Evolutionary conservation across 2,888 invertebrate species (phyloP).

Genomic region (Chouioia cunea): DNA sequence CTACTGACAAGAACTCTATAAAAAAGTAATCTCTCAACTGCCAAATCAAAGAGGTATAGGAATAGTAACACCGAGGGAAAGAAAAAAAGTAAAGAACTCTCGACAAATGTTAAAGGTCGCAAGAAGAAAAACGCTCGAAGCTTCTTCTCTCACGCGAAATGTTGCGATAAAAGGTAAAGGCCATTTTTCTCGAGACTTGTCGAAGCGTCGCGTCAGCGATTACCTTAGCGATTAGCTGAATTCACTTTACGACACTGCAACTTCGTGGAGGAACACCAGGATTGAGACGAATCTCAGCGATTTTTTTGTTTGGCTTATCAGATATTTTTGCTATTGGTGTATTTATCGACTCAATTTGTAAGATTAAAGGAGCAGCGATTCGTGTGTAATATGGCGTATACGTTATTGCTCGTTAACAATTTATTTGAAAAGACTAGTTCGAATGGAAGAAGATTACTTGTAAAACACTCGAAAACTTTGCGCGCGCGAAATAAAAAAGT

Average conservation of each 20-base stretch:
- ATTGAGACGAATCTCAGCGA: slow-evolving; percentile 28
- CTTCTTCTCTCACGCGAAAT: not conserved
- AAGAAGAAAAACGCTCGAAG: not conserved
- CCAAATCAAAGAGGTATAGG: slow-evolving; percentile 1
- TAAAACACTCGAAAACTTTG: slow-evolving; percentile 4
- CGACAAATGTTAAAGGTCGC: not conserved
- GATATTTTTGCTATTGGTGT: no score
- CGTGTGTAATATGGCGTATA: not conserved
- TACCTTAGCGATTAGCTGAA: slow-evolving; percentile 43
- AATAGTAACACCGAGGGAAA: no score
- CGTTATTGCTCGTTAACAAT: no score
- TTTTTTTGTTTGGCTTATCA: not conserved
- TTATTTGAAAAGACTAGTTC: not conserved
- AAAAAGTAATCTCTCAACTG: no score
- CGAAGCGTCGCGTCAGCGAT: slow-evolving; percentile 34
- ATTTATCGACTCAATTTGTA: slow-evolving; percentile 42
- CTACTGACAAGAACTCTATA: no score
- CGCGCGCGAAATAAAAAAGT: no score
- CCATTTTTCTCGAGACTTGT: slow-evolving; percentile 29
- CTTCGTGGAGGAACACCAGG: no score
- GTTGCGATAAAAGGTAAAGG: slow-evolving; percentile 17
- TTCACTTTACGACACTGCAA: slow-evolving; percentile 32
- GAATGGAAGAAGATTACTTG: not conserved
- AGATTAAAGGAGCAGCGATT: slow-evolving; percentile 34
- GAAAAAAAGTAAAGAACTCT: not conserved